Evolutionary conservation across 2,888 invertebrate species (phyloP), one percentile per base, ranked within the genome.

Genomic region (Salpingus planirostris): DNA sequence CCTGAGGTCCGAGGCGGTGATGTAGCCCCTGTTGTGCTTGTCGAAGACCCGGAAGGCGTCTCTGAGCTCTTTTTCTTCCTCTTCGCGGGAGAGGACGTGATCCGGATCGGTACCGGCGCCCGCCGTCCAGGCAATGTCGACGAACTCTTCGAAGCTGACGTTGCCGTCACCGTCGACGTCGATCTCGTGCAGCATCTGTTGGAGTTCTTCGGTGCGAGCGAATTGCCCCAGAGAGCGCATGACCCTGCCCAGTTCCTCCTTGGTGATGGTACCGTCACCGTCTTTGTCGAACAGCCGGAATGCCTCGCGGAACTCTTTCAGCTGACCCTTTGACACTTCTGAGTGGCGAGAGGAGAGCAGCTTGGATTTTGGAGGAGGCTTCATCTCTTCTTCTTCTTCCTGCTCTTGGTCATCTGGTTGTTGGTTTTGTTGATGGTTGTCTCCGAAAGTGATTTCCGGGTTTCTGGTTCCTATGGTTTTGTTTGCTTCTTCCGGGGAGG

Each of bases 11-110:
- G 88, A 88, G 2, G 89, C 88, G 29, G 88, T 88, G 52, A 90
- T 90, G 59, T 88, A 90, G 1, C 90, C 89, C n/a, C 89, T 73
- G 65, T 89, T 89, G 55, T 89, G 89, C 53, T 90, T 90, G 61
- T 90, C 90, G 56, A 90, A 90, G 11, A 89, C 89, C 42, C 88
- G 70, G 64, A 90, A 89, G 4, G 89, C 89, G 57, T 90, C 90
- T 12, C 88, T 67, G 6, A 87, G 64, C 52, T 87, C 87, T 34
- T 85, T 74, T 55, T 87, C 86, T 59, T 87, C 87, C 55, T 87
- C 83, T 54, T 85, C 84, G 57, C 85, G 79, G 29, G 83, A 83
- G 4, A 82, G 72, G 11, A 60, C 47, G 12, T 62, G 61, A 24
- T 63, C 57, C 2, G 59, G 54, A 29, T 59, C 60, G 5, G 50